Conservation (phyloP, 2,113 vertebrate species). For the Pelecanus crispus region DNA sequence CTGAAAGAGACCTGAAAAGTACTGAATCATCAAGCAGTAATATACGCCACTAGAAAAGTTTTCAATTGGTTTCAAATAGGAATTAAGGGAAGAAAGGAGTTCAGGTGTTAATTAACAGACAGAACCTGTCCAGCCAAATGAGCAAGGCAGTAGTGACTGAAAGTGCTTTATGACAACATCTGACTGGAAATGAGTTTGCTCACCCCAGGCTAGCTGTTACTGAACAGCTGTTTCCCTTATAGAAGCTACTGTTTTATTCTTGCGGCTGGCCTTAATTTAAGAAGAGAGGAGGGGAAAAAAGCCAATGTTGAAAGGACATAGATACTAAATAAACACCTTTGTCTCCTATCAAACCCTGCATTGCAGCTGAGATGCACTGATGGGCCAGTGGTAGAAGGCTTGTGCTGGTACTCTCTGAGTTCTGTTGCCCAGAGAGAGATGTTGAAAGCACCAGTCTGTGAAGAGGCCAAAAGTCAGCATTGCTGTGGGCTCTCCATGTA, state of each 20-base stretch:
- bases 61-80: neutral
- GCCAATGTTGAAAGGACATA: neutral
- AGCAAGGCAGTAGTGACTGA: neutral
- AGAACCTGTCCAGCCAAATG: neutral
- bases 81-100: neutral
- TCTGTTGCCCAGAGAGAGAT: neutral
- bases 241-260: neutral
- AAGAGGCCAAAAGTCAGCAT: neutral
- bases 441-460: neutral
- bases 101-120: neutral
- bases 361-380: neutral
- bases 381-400: neutral
- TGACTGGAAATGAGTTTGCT: neutral
- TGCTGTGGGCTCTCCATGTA: neutral
- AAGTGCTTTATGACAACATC: neutral
- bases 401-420: neutral
- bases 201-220: neutral
- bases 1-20: neutral
- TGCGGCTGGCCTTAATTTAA: neutral
- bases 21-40: neutral
- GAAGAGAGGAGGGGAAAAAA: neutral
- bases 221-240: neutral
- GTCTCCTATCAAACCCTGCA: neutral
- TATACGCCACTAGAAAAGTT: neutral
- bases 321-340: neutral